phyloP scores from a whole-genome alignment of 1,140 invertebrate species.

The Zaprionus capensis region DNA sequence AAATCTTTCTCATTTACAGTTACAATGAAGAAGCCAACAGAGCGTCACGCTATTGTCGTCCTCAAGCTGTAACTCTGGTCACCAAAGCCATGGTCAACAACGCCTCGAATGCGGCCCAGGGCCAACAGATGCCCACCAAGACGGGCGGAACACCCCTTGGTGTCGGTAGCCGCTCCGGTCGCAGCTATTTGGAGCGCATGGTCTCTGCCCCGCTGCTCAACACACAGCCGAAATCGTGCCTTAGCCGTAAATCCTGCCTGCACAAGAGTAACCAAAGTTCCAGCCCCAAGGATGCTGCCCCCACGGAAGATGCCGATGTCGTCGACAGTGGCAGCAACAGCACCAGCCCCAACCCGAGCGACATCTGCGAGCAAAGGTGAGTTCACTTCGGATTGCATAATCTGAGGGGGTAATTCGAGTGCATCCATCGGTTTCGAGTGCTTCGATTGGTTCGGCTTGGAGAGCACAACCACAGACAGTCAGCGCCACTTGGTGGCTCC shows the following conservation, averaged over 20 bases:
- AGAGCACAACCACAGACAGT: conserved; percentile 19
- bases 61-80: conserved; percentile 79
- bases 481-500: conserved; percentile 1
- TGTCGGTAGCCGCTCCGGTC: conserved; percentile 68
- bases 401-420: conserved; percentile 45
- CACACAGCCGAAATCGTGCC: conserved; percentile 75
- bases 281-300: conserved; percentile 41
- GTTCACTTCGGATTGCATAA: conserved; percentile 45
- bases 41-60: conserved; percentile 78
- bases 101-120: conserved; percentile 62
- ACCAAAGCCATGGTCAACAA: conserved; percentile 84
- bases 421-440: neutral
- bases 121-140: conserved; percentile 55
- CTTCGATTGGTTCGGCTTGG: neutral
- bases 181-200: conserved; percentile 77
- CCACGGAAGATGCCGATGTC: conserved; percentile 39
- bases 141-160: conserved; percentile 59
- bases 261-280: conserved; percentile 55
- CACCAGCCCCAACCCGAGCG: conserved; percentile 29
- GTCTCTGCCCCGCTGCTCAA: conserved; percentile 69
- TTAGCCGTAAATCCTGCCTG: conserved; percentile 80
- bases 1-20: conserved; percentile 51
- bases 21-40: conserved; percentile 80
- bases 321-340: conserved; percentile 38
- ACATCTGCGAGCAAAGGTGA: conserved; percentile 66